Base-by-base conservation (phyloP, 2,797 vertebrate species). In the Paedocypris micromegethes region DNA sequence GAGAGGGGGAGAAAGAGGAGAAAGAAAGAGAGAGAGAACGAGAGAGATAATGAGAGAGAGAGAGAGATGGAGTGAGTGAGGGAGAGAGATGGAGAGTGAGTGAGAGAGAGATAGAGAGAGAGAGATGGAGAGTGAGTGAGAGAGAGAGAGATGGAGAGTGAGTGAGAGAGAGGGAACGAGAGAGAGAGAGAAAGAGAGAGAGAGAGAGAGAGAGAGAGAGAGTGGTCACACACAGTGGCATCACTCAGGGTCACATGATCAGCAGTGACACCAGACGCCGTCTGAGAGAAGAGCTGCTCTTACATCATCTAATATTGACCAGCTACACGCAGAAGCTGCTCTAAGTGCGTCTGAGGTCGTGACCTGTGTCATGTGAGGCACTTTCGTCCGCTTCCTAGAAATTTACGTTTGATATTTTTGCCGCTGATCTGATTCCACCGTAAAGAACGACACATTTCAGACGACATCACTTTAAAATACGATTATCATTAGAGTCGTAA, bases 101-200 rank as follows among this genome's bases (percentile, higher is more conserved):
- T 23, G 23, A 23, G 23, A 23, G 23, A 23, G 23, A 23, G 23
- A 23, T 1, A 23, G 23, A 23, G 59, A 70, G 52, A 57, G 42
- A 43, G 2, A 72, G 39, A 58, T 58, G 70, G 57, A 66, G 62
- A 7, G 60, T 44, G 61, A 49, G 5, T 61, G 60, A 69, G 51
- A 51, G 40, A 55, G 39, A 72, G 47, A 38, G 51, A 69, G 57
- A 55, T 39, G 23, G 23, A 75, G 55, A 69, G 64, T 56, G 63
- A 61, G 58, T 67, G 69, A 61, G 7, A 40, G 6, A 56, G 64
- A 23, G 48, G 37, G 41, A 38, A 37, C 44, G 39, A 54, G 4
- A 44, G 39, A 49, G 4, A 61, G 58, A 70, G 69, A 61, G 7
- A 40, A 4, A 56, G 64, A 23, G 48, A 43, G 41, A 38, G 45